A percentile compares a stretch with the other conserved stretches of the same genome.
Evolutionary conservation across 2,888 invertebrate species (phyloP).

Genomic region (Quadriops clusia): DNA sequence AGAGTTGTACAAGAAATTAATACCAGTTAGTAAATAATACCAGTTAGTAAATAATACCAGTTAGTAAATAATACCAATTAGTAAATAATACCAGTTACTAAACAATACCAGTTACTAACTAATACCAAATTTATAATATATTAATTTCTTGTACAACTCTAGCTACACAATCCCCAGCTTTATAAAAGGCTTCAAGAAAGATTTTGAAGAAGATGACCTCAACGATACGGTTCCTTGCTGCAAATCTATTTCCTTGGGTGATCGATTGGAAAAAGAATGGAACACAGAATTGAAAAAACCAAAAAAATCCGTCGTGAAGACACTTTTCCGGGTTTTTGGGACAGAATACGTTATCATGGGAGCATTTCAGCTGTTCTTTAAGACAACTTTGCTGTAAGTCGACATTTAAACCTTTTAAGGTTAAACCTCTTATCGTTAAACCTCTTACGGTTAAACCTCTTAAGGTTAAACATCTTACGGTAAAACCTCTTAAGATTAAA

Average conservation of each 20-base stretch:
- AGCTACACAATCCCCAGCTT: constrained; percentile 59
- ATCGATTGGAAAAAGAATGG: constrained; percentile 33
- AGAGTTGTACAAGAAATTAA: too few species aligned
- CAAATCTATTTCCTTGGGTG: constrained; percentile 39
- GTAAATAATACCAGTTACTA: constrained; percentile 30
- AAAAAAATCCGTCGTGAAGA: constrained; percentile 11
- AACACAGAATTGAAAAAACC: constrained; percentile 13
- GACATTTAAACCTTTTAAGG: not conserved
- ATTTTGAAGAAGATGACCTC: constrained; percentile 50
- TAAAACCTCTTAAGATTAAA: too few species aligned
- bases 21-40: too few species aligned
- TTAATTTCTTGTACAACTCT: constrained; percentile 30
- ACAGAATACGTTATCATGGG: constrained; percentile 11
- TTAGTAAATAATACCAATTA: constrained; percentile 2
- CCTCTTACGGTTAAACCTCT: constrained; percentile 17
- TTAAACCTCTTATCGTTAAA: not conserved
- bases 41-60: constrained; percentile 4
- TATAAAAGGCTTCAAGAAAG: constrained; percentile 49
- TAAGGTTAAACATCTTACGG: too few species aligned
- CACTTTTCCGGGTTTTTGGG: constrained; percentile 15
- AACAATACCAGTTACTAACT: constrained; percentile 48
- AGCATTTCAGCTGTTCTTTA: constrained; percentile 9
- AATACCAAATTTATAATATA: constrained; percentile 43
- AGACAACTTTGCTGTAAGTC: constrained; percentile 16
- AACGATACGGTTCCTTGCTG: constrained; percentile 43